Base-by-base conservation (phyloP, 2,113 vertebrate genomes). In the Datnioides undecimradiatus region DNA sequence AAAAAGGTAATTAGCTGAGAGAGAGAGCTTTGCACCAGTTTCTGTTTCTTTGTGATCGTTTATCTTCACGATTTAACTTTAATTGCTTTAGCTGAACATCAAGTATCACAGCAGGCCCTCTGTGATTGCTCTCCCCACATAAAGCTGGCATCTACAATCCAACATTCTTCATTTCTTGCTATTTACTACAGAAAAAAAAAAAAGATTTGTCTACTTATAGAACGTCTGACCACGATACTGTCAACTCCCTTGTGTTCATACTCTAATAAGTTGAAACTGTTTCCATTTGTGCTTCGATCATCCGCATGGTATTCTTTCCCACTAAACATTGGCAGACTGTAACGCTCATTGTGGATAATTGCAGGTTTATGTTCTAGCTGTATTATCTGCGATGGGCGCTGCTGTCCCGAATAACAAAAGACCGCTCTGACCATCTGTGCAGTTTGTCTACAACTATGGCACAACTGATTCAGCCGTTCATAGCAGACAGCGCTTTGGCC, bases 381-480 rank as follows among this genome's bases (percentile, higher is more conserved):
- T 76, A 66, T 83, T 79, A 71, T 88, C 45, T 72, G 43, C 38
- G 48, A 72, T 77, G 64, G 73, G 31, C 23, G 25, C 57, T 54
- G 45, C 51, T 9, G 54, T 63, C 29, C 14, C 70, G 75, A 79
- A 86, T 73, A 74, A 74, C 67, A 87, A 88, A 88, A 64, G 43
- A 63, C 69, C n/a, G 38, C 5, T 23, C 51, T 27, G 25, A 27
- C 82, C 90, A 89, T 91, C 88, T 93, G 88, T 90, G 79, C 76
- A 19, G 55, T 86, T 71, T 69, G 55, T 76, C 16, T 13, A 14
- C 58, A 79, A 76, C 41, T 34, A 43, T 12, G 7, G 19, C 41
- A 38, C 82, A 60, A 76, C 73, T 79, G 41, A 84, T 85, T 77
- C n/a, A 52, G 60, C 64, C 41, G 3, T 73, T 74, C 29, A 31